Conservation (phyloP, 2,113 vertebrate species). For the Eretmochelys imbricata region DNA sequence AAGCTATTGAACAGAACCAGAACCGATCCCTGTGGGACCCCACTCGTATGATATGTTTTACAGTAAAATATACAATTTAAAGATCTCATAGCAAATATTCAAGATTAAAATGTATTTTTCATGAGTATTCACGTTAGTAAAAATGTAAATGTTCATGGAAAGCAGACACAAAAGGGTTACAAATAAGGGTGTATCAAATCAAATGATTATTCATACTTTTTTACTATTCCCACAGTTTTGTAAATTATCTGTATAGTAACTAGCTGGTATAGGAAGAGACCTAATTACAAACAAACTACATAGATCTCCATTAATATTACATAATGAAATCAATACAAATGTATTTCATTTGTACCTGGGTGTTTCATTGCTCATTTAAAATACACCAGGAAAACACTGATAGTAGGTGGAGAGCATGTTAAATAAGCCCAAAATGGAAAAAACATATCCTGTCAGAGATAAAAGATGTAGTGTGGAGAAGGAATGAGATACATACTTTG, state of each 20-base stretch:
- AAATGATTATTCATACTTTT: background rate
- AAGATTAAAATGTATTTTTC: background rate
- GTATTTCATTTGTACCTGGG: conserved; percentile 57
- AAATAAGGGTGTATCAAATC: background rate
- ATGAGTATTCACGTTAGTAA: background rate
- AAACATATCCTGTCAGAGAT: conserved; percentile 40
- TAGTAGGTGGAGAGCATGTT: conserved; percentile 66
- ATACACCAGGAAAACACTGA: conserved; percentile 57
- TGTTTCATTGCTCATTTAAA: conserved; percentile 69
- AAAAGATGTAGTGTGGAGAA: conserved; percentile 59
- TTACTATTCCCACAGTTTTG: conserved; percentile 27
- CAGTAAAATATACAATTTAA: background rate
- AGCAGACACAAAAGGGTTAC: background rate
- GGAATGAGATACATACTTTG: conserved; percentile 40
- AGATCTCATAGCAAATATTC: background rate
- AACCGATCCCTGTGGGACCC: no score
- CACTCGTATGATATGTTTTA: background rate
- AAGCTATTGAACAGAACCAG: no score
- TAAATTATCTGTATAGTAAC: conserved; percentile 30
- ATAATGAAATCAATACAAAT: conserved; percentile 37
- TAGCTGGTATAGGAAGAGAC: conserved; percentile 38
- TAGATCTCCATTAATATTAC: conserved; percentile 60
- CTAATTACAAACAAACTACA: conserved; percentile 69
- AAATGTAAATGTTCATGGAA: background rate
- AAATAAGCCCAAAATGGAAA: conserved; percentile 44